These are phyloP conservation scores for Corythornis leucogaster DNA, from an alignment of 2,797 vertebrate species.

Conservation along the genomic window DNA sequence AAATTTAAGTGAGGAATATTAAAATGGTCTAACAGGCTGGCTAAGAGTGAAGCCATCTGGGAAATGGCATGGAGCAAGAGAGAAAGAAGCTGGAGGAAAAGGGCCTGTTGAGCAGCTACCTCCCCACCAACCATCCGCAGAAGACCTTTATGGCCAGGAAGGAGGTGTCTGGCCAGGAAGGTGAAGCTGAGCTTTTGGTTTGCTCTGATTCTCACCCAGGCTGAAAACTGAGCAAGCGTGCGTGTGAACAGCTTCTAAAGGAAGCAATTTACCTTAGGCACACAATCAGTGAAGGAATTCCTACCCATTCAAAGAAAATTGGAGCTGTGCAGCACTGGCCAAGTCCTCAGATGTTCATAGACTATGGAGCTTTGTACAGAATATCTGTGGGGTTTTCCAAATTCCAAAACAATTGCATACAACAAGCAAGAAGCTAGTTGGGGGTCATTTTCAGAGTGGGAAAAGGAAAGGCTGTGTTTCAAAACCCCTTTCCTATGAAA, in stretches of 20 bases:
- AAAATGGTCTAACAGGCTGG: fast-evolving
- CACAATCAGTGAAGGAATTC: slow-evolving; percentile 53
- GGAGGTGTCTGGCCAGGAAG: not conserved
- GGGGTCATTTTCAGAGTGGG: slow-evolving; percentile 1
- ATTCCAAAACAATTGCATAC: slow-evolving; percentile 53
- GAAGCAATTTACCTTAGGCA: slow-evolving; percentile 59
- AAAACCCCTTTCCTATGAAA: slow-evolving; percentile 16
- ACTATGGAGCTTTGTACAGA: not conserved
- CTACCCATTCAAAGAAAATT: slow-evolving; percentile 19
- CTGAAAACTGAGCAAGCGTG: not conserved
- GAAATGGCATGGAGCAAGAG: not conserved
- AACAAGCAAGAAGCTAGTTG: slow-evolving; percentile 11
- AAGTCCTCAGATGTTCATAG: slow-evolving; percentile 58
- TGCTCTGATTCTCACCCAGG: not conserved
- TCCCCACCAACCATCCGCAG: fast-evolving
- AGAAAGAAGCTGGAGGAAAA: not conserved
- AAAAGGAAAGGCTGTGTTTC: not conserved
- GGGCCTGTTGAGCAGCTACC: not conserved
- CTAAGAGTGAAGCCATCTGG: not conserved
- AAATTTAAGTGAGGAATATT: not conserved
- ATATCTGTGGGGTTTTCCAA: slow-evolving; percentile 32
- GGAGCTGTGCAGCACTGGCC: not conserved
- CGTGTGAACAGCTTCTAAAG: slow-evolving; percentile 56
- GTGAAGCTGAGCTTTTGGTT: not conserved
- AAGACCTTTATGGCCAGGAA: not conserved